Conservation (phyloP, 1,140 invertebrate genomes). For the Nilaparvata lugens region DNA sequence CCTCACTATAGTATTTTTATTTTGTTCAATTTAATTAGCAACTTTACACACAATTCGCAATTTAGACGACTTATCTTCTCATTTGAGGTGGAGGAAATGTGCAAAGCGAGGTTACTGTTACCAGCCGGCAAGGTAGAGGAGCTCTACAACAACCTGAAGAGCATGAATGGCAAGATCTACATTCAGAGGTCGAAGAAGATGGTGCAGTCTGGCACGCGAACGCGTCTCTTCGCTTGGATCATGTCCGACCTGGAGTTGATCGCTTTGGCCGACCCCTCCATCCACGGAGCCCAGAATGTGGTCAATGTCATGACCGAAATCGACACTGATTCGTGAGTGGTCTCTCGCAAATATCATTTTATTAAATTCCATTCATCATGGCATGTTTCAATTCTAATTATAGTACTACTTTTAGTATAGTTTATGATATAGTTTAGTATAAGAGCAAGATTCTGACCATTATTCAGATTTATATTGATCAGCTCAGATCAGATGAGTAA, state of each 20-base stretch:
- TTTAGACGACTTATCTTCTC: constrained; percentile 1
- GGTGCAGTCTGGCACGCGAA: constrained; percentile 57
- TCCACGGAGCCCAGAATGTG: constrained; percentile 75
- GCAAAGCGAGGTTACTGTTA: constrained; percentile 69
- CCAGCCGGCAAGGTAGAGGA: constrained; percentile 83
- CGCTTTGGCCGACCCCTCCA: constrained; percentile 75
- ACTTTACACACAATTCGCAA: background rate
- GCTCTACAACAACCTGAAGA: constrained; percentile 71
- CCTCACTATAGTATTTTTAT: too few species aligned
- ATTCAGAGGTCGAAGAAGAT: constrained; percentile 82
- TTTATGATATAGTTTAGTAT: too few species aligned
- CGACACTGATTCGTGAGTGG: constrained; percentile 56
- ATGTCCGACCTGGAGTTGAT: constrained; percentile 70
- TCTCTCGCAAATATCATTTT: too few species aligned
- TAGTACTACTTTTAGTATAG: too few species aligned
- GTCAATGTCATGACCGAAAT: constrained; percentile 64
- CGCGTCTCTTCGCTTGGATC: constrained; percentile 69
- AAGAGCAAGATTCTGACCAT: background rate
- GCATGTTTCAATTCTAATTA: too few species aligned
- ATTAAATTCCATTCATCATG: too few species aligned
- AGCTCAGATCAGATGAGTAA: too few species aligned
- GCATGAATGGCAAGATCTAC: constrained; percentile 91
- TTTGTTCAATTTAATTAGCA: background rate
- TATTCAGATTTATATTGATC: background rate
- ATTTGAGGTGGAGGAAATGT: constrained; percentile 52